Percentiles rank a stretch among this genome's conserved stretches.
These are phyloP conservation scores for Sphaeridia pumilis DNA, from an alignment of 2,888 invertebrate species.

Conservation along the genomic window DNA sequence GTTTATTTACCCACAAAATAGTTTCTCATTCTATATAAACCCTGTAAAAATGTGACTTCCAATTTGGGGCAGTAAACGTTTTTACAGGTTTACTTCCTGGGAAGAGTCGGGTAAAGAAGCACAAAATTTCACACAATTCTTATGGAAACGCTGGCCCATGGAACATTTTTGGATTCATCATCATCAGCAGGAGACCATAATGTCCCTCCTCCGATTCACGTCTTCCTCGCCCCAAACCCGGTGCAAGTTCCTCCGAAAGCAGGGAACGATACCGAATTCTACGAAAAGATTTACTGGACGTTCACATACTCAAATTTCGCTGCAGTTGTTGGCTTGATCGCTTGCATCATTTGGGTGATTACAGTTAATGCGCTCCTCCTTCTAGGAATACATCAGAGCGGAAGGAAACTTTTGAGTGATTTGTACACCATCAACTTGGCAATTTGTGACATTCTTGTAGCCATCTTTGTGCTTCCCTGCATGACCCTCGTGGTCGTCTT, in stretches of 20 bases:
- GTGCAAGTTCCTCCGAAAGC: constrained; percentile 18
- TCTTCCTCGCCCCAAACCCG: constrained; percentile 14
- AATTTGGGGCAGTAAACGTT: no score
- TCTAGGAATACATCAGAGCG: constrained; percentile 18
- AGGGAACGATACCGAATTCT: constrained; percentile 15
- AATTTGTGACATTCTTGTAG: constrained; percentile 25
- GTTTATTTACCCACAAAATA: no score
- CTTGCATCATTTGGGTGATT: constrained; percentile 27
- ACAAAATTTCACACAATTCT: no score
- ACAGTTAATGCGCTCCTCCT: constrained; percentile 24
- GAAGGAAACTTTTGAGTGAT: constrained; percentile 19
- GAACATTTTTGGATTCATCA: no score
- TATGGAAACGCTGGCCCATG: no score
- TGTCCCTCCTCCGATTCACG: background rate
- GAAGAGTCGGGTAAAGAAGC: no score
- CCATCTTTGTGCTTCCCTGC: constrained; percentile 31
- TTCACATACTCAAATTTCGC: constrained; percentile 20
- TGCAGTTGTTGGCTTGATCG: constrained; percentile 15
- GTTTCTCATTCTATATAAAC: no score
- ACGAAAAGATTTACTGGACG: constrained; percentile 21
- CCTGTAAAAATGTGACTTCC: no score
- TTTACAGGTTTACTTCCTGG: no score
- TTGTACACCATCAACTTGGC: constrained; percentile 23
- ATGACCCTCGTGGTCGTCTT: constrained; percentile 29
- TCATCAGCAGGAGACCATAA: no score